Percentiles rank a stretch among this genome's conserved stretches.
Evolutionary conservation across 1,140 invertebrate species (phyloP).

Genomic region (Pollicipes pollicipes): DNA sequence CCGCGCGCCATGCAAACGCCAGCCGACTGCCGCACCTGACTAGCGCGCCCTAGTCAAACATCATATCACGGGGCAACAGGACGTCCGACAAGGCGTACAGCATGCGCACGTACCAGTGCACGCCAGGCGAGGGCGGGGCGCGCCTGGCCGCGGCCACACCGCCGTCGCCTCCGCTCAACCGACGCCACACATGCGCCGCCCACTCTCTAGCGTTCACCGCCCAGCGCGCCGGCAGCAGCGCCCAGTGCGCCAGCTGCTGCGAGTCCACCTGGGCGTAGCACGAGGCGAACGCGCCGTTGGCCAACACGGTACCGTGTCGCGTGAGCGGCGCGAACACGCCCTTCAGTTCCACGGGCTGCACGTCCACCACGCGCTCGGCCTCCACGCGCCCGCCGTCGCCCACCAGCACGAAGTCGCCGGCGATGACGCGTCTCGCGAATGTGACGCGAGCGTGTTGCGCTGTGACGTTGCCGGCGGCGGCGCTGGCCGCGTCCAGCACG

Average conservation of each 20-base stretch:
- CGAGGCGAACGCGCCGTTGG: slow-evolving; percentile 27
- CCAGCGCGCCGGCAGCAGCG: slow-evolving; percentile 21
- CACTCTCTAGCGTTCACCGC: not conserved
- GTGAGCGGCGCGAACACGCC: slow-evolving; percentile 32
- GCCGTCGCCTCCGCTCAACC: not conserved
- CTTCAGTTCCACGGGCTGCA: not conserved
- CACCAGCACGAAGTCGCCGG: not conserved
- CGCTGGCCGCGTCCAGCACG: slow-evolving; percentile 10
- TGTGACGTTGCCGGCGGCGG: not conserved
- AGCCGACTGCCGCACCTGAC: no score
- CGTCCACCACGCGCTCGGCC: slow-evolving; percentile 15
- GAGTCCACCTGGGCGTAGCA: slow-evolving; percentile 31
- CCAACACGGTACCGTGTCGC: slow-evolving; percentile 26
- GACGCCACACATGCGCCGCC: not conserved
- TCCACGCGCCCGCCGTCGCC: slow-evolving; percentile 11
- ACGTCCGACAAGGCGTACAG: slow-evolving; percentile 21
- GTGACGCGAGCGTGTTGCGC: not conserved
- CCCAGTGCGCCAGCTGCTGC: slow-evolving; percentile 23
- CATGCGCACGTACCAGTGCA: slow-evolving; percentile 27
- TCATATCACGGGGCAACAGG: slow-evolving; percentile 15
- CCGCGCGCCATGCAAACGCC: no score
- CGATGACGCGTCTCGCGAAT: not conserved
- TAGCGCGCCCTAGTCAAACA: no score
- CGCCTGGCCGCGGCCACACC: not conserved
- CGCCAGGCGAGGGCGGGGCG: slow-evolving; percentile 14